These are phyloP conservation scores for Acipenser oxyrinchus DNA, from an alignment of 2,797 vertebrate species.

Conservation along the genomic window DNA sequence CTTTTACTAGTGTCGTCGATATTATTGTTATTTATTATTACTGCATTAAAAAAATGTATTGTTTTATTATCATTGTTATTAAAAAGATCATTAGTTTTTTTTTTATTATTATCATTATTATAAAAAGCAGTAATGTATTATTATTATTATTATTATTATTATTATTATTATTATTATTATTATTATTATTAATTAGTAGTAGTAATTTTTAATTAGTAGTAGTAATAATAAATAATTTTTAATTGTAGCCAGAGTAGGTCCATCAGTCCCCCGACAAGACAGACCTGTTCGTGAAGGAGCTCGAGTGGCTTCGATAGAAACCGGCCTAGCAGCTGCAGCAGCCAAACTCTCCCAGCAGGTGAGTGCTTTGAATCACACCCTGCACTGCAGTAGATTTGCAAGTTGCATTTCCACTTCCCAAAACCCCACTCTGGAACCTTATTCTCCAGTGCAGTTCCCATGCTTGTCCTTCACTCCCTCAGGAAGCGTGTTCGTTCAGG, in stretches of 20 bases:
- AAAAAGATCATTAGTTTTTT: too few relatives aligned
- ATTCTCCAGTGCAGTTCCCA: neutral
- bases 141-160: too few relatives aligned
- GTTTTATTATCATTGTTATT: neutral
- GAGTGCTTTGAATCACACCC: constrained; percentile 21
- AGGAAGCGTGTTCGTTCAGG: too few relatives aligned
- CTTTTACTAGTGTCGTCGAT: too few relatives aligned
- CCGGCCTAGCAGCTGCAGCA: constrained; percentile 82
- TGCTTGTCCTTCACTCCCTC: too few relatives aligned
- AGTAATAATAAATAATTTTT: neutral
- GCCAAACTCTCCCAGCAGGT: constrained; percentile 97
- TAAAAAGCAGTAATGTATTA: too few relatives aligned
- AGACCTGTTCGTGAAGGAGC: constrained; percentile 92
- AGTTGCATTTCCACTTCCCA: neutral
- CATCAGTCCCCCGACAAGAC: constrained; percentile 87
- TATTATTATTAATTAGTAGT: too few relatives aligned
- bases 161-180: too few relatives aligned
- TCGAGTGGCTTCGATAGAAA: constrained; percentile 91
- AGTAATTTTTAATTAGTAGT: too few relatives aligned
- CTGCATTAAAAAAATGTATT: neutral
- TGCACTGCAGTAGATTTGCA: neutral
- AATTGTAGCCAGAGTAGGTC: constrained; percentile 80
- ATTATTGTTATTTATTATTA: neutral
- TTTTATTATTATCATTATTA: too few relatives aligned
- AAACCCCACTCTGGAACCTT: neutral